phyloP scores from a whole-genome alignment of 2,888 invertebrate genomes.

The Drosophila colorata region DNA sequence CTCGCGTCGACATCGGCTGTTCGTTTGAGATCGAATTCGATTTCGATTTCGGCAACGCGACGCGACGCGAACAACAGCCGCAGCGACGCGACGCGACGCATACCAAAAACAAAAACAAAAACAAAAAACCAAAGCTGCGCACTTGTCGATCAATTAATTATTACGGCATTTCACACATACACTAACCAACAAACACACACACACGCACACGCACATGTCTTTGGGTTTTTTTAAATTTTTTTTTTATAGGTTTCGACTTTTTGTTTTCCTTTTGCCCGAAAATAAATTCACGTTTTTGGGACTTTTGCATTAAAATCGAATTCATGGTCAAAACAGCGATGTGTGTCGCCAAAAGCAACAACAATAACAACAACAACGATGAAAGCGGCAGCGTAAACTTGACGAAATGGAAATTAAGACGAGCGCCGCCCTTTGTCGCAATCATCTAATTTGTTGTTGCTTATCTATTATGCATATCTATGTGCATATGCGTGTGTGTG shows the following conservation, averaged over 20 bases:
- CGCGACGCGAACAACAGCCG: constrained; percentile 23
- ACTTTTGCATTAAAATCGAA: constrained; percentile 77
- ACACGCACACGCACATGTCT: constrained; percentile 22
- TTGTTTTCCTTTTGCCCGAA: constrained; percentile 30
- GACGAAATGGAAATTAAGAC: constrained; percentile 72
- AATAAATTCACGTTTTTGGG: constrained; percentile 61
- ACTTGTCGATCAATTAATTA: constrained; percentile 79
- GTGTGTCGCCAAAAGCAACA: constrained; percentile 69
- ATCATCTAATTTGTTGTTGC: constrained; percentile 61
- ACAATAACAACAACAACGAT: constrained; percentile 19
- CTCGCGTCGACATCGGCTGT: constrained; percentile 23
- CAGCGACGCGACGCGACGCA: constrained; percentile 53
- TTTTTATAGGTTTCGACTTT: constrained; percentile 47
- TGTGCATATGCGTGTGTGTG: background rate
- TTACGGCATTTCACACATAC: constrained; percentile 72
- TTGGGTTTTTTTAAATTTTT: constrained; percentile 69
- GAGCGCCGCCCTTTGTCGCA: constrained; percentile 59
- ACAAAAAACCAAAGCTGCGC: constrained; percentile 58
- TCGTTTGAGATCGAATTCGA: constrained; percentile 62
- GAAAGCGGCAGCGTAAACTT: constrained; percentile 55
- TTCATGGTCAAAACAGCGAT: constrained; percentile 74
- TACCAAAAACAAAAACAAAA: constrained; percentile 53
- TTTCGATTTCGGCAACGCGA: constrained; percentile 50
- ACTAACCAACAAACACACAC: constrained; percentile 12
- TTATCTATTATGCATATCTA: constrained; percentile 45